phyloP scores from a whole-genome alignment of 2,113 vertebrate species.

The Apteryx mantelli region DNA sequence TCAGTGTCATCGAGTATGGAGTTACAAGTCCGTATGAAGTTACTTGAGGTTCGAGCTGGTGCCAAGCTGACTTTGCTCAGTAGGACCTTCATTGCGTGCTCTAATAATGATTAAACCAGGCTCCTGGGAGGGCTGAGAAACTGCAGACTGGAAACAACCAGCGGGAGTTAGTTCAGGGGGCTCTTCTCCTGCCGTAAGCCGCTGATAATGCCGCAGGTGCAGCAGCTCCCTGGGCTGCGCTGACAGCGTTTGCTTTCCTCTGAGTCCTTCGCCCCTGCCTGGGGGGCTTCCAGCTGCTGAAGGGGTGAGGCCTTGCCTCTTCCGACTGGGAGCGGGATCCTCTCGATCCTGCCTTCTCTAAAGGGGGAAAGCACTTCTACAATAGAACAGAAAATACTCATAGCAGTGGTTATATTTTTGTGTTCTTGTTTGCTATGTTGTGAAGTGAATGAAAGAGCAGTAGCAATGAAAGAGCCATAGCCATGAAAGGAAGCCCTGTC shows the following conservation, averaged over 20 bases:
- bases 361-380: neutral
- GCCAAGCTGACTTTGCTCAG: no score
- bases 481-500: neutral
- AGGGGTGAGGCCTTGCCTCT: neutral
- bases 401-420: neutral
- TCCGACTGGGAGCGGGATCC: neutral
- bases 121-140: neutral
- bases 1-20: no score
- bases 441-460: neutral
- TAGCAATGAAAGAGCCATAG: no score
- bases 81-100: no score
- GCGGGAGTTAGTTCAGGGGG: no score
- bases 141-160: no score
- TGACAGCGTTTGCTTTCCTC: accelerated
- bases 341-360: neutral
- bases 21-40: no score
- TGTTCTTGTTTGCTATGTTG: neutral
- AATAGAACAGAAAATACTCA: neutral
- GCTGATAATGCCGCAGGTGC: accelerated
- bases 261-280: accelerated
- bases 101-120: neutral
- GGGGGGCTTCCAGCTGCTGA: neutral
- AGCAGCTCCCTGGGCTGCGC: accelerated
- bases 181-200: accelerated
- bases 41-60: no score